These are phyloP conservation scores for Lytechinus pictus DNA, from an alignment of 35 echinoderm and acorn worm genomes.

Conservation along the genomic window DNA sequence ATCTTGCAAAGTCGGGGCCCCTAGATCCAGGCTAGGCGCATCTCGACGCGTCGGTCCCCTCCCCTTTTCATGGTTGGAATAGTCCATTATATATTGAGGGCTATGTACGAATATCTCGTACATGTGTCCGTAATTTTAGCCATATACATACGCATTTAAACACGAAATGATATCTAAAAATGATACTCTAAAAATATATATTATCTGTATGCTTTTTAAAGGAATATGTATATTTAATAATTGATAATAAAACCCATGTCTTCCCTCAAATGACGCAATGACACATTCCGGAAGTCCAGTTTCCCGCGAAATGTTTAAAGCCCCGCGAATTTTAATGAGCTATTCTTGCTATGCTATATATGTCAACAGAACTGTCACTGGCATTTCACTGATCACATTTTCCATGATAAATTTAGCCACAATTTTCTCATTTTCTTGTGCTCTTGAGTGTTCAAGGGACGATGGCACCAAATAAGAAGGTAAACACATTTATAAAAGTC, in stretches of 20 bases:
- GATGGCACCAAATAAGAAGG: slow-evolving; percentile 26
- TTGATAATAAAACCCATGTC: background rate
- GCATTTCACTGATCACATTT: too few species aligned
- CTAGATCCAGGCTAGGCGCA: too few species aligned
- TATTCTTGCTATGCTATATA: background rate
- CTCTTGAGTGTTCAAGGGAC: background rate
- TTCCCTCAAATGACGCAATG: background rate
- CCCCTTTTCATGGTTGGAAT: background rate
- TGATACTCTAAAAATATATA: too few species aligned
- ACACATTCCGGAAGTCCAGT: slow-evolving; percentile 13
- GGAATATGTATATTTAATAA: too few species aligned
- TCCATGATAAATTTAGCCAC: background rate
- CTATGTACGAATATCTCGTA: background rate
- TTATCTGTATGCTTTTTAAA: too few species aligned
- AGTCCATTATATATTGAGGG: background rate
- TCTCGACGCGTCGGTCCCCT: too few species aligned
- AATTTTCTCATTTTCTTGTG: background rate
- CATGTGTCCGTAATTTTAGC: background rate
- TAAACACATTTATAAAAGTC: background rate
- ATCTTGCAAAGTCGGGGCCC: too few species aligned
- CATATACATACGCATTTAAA: too few species aligned
- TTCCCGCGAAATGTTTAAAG: slow-evolving; percentile 52
- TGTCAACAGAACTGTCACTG: background rate
- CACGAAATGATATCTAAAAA: too few species aligned
- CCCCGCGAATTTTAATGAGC: slow-evolving; percentile 16